These are phyloP conservation scores for Pseudomyrmex sp. DNA, from an alignment of 1,140 invertebrate genomes.

Conservation along the genomic window DNA sequence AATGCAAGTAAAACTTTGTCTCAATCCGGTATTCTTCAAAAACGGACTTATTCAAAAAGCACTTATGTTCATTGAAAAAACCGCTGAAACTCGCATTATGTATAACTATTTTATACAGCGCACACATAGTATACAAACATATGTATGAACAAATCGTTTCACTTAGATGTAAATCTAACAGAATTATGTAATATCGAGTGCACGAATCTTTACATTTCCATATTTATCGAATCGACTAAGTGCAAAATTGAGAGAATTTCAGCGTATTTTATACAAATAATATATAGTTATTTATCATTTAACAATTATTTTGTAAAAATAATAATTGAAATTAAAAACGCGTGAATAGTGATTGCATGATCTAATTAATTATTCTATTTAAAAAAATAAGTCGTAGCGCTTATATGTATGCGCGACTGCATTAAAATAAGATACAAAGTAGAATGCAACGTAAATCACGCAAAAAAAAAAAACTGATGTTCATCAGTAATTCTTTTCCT, in stretches of 20 bases:
- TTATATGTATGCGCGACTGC: not conserved
- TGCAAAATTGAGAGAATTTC: slow-evolving; percentile 37
- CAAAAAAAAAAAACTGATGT: slow-evolving; percentile 27
- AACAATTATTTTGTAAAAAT: too few species aligned
- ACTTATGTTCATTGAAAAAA: slow-evolving; percentile 36
- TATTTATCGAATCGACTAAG: slow-evolving; percentile 16
- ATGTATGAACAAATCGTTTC: slow-evolving; percentile 46
- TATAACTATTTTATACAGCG: slow-evolving; percentile 11
- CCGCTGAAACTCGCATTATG: slow-evolving; percentile 57
- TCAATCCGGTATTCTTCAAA: slow-evolving; percentile 26
- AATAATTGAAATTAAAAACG: not conserved
- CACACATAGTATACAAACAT: slow-evolving; percentile 33
- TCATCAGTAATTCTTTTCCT: not conserved
- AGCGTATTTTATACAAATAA: slow-evolving; percentile 16
- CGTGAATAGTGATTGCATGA: not conserved
- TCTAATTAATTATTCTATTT: not conserved
- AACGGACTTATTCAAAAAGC: slow-evolving; percentile 6
- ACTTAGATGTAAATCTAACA: slow-evolving; percentile 37
- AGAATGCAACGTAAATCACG: slow-evolving; percentile 20
- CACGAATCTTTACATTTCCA: not conserved
- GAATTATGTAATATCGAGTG: slow-evolving; percentile 19
- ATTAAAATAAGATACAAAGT: slow-evolving; percentile 21
- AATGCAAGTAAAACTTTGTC: slow-evolving; percentile 54
- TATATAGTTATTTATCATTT: not conserved
- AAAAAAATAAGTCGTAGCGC: slow-evolving; percentile 13